phyloP scores from a whole-genome alignment of 2,888 invertebrate species.

The Bruchidius siliquastri region DNA sequence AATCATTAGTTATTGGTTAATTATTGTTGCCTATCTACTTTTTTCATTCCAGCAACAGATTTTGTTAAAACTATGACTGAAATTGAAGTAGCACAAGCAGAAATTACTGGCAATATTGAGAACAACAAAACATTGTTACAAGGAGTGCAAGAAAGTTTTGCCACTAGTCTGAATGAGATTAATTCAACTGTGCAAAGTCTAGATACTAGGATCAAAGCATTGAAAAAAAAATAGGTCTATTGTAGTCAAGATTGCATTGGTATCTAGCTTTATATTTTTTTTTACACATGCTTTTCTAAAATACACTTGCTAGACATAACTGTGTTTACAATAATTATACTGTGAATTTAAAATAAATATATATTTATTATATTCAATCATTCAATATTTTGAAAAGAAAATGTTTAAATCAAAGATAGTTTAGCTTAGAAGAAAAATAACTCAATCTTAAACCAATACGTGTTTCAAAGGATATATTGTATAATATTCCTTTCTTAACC shows the following conservation, averaged over 20 bases:
- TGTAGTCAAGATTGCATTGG: not conserved
- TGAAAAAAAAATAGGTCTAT: constrained; percentile 49
- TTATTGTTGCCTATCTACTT: constrained; percentile 1
- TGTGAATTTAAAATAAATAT: too few relatives aligned
- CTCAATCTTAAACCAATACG: too few relatives aligned
- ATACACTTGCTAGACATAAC: not conserved
- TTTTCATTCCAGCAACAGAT: constrained; percentile 66
- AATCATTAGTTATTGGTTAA: constrained; percentile 12
- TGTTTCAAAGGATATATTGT: too few relatives aligned
- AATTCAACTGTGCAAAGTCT: constrained; percentile 70
- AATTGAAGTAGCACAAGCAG: constrained; percentile 70
- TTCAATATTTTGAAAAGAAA: too few relatives aligned
- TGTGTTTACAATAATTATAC: not conserved
- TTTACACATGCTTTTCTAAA: not conserved
- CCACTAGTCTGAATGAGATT: constrained; percentile 72
- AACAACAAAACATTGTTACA: constrained; percentile 73
- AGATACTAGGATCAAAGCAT: constrained; percentile 65
- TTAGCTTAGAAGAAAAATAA: too few relatives aligned
- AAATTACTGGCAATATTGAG: constrained; percentile 66
- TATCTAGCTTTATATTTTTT: not conserved
- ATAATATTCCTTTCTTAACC: too few relatives aligned
- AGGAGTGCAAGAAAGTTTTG: constrained; percentile 77
- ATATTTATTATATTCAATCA: too few relatives aligned
- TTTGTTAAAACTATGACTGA: constrained; percentile 81
- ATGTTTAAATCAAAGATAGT: too few relatives aligned